Base-by-base conservation (phyloP, 2,888 invertebrate species). In the Himalopsyche japonica region DNA sequence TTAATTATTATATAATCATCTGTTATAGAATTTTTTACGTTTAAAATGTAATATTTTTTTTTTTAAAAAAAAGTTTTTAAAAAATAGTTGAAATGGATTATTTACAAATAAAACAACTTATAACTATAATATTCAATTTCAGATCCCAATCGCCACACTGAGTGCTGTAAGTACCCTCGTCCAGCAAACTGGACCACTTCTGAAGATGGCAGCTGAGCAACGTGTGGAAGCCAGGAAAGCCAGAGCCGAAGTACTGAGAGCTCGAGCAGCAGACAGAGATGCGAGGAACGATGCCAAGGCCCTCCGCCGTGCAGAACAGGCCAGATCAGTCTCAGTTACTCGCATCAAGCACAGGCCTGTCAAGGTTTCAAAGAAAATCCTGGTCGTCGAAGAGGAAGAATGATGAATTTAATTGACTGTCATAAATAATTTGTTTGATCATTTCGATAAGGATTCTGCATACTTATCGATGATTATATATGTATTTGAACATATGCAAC, bases 81-180 rank as follows among this genome's bases (percentile, higher is more conserved):
- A n/a, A n/a, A n/a, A n/a, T n/a, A n/a, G n/a, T n/a, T n/a, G n/a
- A n/a, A n/a, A n/a, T n/a, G n/a, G 6, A 32, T 37, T 37, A 37
- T 37, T 1, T 10, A 8, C 37, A 37, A 37, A 37, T 37, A 8
- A 57, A 57, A 20, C 1, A 6, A 24, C 57, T 57, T 20, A 57
- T 57, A 20, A 10, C 6, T 20, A 20, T 57, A 4, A 37, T 64
- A 48, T 79, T 57, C 78, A 79, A 10, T 80, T 85, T 18, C 82
- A 87, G 87, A 87, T 87, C 87, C 87, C 87, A 87, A 87, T 87
- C 87, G 86, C 87, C 86, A 85, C 87, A 86, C 84, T 87, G 87
- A 87, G 83, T 43, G 87, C 87, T 7, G 87, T 87, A 48, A 86
- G 85, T 64, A 32, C 81, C 8, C 84, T 87, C 27, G 86, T 87